Conservation (phyloP, 2,113 vertebrate species). For the Paradoxurus hermaphroditus region DNA sequence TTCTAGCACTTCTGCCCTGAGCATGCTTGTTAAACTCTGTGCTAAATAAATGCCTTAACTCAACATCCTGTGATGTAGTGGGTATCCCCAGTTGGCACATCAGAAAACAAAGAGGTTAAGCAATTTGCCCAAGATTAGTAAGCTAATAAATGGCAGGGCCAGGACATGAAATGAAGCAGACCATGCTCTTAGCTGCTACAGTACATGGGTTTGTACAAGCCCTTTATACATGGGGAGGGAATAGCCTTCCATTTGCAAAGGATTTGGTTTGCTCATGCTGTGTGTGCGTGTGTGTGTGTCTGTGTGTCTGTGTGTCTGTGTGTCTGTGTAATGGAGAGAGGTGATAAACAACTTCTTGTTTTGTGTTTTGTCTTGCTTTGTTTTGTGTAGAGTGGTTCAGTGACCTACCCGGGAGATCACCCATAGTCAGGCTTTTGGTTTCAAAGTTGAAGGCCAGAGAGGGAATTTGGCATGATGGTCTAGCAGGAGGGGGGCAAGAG, state of each 20-base stretch:
- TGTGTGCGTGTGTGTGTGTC: neutral
- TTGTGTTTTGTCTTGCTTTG: neutral
- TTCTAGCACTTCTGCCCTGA: neutral
- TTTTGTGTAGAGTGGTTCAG: neutral
- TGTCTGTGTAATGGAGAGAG: neutral
- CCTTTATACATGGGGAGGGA: neutral
- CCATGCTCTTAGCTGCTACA: neutral
- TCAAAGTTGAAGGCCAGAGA: neutral
- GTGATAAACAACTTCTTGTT: neutral
- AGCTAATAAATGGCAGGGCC: neutral
- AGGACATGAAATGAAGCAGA: neutral
- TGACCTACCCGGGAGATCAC: neutral
- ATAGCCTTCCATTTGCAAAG: neutral
- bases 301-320: neutral
- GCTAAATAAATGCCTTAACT: neutral
- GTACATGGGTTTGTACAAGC: neutral
- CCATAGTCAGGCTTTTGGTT: neutral
- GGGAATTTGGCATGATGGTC: neutral
- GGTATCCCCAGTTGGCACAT: neutral
- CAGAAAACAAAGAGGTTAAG: neutral
- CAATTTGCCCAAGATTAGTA: neutral
- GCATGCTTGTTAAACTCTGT: neutral
- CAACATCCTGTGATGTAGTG: neutral
- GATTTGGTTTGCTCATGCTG: neutral
- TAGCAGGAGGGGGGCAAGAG: neutral